Evolutionary conservation across 2,113 vertebrate genomes (phyloP), one percentile per base, ranked within the genome.

Genomic region (Crotalus viridis): DNA sequence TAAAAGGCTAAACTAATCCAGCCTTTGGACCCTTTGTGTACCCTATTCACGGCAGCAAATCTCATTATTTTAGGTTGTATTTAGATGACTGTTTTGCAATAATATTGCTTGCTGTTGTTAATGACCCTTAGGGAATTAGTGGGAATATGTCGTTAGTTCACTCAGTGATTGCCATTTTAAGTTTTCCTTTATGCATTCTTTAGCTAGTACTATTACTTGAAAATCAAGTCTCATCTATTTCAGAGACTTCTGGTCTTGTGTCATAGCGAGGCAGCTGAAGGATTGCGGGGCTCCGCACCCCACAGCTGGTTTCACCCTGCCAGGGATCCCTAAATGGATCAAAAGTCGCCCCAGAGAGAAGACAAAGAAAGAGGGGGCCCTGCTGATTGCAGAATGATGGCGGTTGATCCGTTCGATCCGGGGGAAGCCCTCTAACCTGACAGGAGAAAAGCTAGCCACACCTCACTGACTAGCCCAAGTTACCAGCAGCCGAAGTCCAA

Each of bases 151-250:
- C 0, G 26, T 89, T 92, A 93, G 9, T 19, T 69, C 3, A 90
- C 10, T 92, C 56, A 92, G 64, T 93, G 93, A 9, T 3, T 91
- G 15, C 3, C 87, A 0, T 92, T 94, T 94, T 54, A 10, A 92
- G 93, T n/a, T 92, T 64, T 92, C 0, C 0, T 93, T 22, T 69
- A 21, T 87, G 17, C 4, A 6, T 17, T 52, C 24, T 92, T 92
- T 92, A 87, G 17, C 1, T 24, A 17, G 5, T 7, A 51, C 13
- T 17, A 12, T 61, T 59, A 91, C 10, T 51, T 64, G n/a, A 3
- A 92, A 52, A 54, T 22, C 33, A 39, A 39, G 69, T 81, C 33
- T 39, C 56, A 91, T 85, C 46, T 10, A 26, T 91, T 91, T 85
- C 21, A 51, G 48, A 51, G 1, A 51, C 48, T 51, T 51, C 48